Evolutionary conservation across 2,797 vertebrate genomes (phyloP), one percentile per base, ranked within the genome.

Genomic region (Enteromius thamalakanensis): DNA sequence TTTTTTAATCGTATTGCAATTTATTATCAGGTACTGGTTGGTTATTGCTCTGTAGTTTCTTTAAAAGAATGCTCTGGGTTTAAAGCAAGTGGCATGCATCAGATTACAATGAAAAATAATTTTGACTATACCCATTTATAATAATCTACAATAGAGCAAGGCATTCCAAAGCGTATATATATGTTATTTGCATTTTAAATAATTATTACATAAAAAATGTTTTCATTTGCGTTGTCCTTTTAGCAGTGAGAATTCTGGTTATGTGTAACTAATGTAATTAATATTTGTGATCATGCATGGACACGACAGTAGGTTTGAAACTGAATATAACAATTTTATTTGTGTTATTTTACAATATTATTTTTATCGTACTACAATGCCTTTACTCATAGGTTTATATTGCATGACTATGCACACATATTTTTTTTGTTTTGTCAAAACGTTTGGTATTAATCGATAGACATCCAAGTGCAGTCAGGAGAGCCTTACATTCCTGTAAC

Each of bases 11-110:
- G 0, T 42, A 5, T 60, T 58, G n/a, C 6, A 23, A 29, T 76
- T 76, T 21, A 0, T 76, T 76, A 4, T 11, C 3, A 62, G 37
- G 45, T 10, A 8, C 4, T 45, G 37, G 19, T 37, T 76, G 34
- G n/a, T 76, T 76, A 62, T 45, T 76, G 75, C 37, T 76, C 9
- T 60, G n/a, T 42, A 45, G n/a, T 76, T 62, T 76, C 1, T 29
- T 60, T 45, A 45, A 62, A 45, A 14, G 23, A 76, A 45, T 62
- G 14, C 29, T 45, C 15, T 1, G 9, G 4, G 55, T n/a, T 53
- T 21, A 53, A 53, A 45, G 21, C 6, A 21, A 53, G 17, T 34
- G 4, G 15, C 69, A 26, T 70, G 40, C 40, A 26, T 70, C 26
- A 2, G 6, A 60, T 14, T 60, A 29, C 23, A 26, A 60, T 60